Evolutionary conservation across 2,888 invertebrate genomes (phyloP).

Genomic region (Tridacna gigas): DNA sequence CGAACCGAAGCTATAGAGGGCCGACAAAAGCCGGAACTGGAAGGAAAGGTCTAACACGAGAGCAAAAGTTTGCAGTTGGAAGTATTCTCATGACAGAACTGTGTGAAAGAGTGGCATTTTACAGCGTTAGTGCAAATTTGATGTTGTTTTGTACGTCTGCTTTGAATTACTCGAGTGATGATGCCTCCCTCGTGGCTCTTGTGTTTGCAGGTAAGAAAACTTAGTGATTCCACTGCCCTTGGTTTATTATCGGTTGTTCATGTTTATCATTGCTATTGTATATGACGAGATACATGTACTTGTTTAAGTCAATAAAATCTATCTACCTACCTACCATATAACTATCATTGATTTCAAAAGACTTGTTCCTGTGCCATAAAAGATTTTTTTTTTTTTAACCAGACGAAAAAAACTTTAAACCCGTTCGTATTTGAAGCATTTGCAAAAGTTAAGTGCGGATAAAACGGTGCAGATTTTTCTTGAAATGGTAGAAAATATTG

Average conservation of each 20-base stretch:
- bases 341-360: too few species aligned
- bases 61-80: slow-evolving; percentile 64
- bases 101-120: slow-evolving; percentile 80
- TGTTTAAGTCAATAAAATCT: too few species aligned
- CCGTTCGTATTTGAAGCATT: too few species aligned
- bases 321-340: too few species aligned
- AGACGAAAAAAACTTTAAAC: too few species aligned
- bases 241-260: not conserved
- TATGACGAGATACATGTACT: too few species aligned
- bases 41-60: slow-evolving; percentile 31
- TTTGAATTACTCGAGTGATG: slow-evolving; percentile 69
- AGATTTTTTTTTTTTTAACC: too few species aligned
- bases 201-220: slow-evolving; percentile 74
- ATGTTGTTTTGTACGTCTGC: slow-evolving; percentile 77
- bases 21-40: not conserved
- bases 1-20: not conserved
- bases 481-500: not conserved
- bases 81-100: slow-evolving; percentile 75
- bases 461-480: not conserved
- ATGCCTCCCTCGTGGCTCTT: slow-evolving; percentile 72
- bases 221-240: not conserved
- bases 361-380: too few species aligned
- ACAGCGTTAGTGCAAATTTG: slow-evolving; percentile 78
- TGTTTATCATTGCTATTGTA: not conserved
- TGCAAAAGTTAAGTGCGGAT: not conserved